Conservation (phyloP, 2,797 vertebrate genomes). For the Enteromius mattozi region DNA sequence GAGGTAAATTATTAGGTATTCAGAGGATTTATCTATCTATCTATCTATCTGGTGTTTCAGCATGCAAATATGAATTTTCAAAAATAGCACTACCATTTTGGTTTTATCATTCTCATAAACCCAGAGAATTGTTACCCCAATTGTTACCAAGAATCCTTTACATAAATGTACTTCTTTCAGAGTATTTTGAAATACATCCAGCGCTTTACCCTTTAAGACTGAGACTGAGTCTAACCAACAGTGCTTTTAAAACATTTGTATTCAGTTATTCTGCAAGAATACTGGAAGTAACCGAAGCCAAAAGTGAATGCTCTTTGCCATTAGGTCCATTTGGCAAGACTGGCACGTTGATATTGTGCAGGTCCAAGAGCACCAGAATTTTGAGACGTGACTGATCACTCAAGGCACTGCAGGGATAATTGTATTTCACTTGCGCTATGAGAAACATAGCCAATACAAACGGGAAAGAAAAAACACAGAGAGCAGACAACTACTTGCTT, state of each 20-base stretch:
- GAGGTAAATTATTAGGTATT: too few relatives aligned
- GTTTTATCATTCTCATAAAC: background rate
- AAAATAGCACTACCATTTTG: background rate
- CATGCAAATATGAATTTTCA: background rate
- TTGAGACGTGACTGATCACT: constrained; percentile 75
- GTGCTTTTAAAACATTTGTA: constrained; percentile 14
- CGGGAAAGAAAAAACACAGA: constrained; percentile 72
- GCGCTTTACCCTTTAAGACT: background rate
- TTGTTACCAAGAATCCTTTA: background rate
- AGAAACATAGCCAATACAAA: constrained; percentile 73
- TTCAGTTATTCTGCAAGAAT: constrained; percentile 7
- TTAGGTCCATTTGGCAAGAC: constrained; percentile 20
- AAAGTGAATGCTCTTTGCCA: constrained; percentile 14
- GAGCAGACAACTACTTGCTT: constrained; percentile 69
- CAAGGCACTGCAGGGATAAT: constrained; percentile 67
- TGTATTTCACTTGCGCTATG: constrained; percentile 73
- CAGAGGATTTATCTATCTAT: too few relatives aligned
- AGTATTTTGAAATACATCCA: constrained; percentile 6
- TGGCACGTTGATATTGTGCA: constrained; percentile 63
- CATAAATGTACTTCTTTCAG: background rate
- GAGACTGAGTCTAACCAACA: constrained; percentile 18
- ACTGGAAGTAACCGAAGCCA: constrained; percentile 22
- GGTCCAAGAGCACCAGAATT: constrained; percentile 59
- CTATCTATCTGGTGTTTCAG: background rate
- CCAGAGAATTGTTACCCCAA: background rate